Evolutionary conservation across 64 coral and sea anemone genomes (phyloP).

Genomic region (Anthopleura sola): DNA sequence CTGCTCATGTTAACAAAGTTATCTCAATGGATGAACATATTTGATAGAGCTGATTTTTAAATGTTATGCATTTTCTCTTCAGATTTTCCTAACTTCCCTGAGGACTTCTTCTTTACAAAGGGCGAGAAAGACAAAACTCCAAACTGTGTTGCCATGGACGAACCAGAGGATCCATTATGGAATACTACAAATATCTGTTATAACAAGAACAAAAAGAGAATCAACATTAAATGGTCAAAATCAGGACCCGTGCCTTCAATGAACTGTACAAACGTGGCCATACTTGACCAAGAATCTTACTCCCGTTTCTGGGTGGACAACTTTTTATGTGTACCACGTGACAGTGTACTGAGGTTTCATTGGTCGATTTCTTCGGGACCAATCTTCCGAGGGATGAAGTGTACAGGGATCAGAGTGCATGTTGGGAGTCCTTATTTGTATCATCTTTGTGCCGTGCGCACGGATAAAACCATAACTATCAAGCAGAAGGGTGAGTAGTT

Average conservation of each 20-base stretch:
- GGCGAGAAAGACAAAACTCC: background rate
- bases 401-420: constrained; percentile 24
- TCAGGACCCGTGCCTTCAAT: background rate
- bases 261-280: constrained; percentile 1
- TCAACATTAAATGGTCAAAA: constrained; percentile 20
- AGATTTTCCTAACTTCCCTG: constrained; percentile 51
- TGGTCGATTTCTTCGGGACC: constrained; percentile 36
- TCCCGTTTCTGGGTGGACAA: constrained; percentile 13
- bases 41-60: too few relatives aligned
- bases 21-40: too few relatives aligned
- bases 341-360: constrained; percentile 30
- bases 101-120: constrained; percentile 28
- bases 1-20: too few relatives aligned
- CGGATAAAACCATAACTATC: too few relatives aligned
- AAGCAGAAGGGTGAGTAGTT: too few relatives aligned
- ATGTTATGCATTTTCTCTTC: background rate
- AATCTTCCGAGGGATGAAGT: constrained; percentile 12
- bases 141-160: constrained; percentile 15
- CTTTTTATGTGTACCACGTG: constrained; percentile 43
- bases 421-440: constrained; percentile 17
- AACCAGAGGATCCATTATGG: constrained; percentile 33
- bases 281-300: background rate
- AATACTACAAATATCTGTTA: constrained; percentile 26
- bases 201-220: background rate
- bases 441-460: constrained; percentile 28